Base-by-base conservation (phyloP, 1,140 invertebrate genomes). In the Vollenhovia emeryi region DNA sequence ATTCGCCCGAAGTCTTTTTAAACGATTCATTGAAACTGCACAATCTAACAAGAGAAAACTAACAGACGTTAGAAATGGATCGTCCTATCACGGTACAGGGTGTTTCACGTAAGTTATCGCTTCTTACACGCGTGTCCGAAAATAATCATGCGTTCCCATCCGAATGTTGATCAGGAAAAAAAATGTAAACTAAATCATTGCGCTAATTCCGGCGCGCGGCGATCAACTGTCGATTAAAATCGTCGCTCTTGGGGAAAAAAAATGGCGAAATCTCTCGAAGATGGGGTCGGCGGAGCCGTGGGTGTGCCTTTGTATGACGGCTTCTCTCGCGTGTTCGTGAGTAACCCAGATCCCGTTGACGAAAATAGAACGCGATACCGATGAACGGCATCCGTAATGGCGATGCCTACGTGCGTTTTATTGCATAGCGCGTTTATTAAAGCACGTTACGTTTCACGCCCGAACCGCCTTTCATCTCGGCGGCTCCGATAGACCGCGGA, bases 311-410 rank as follows among this genome's bases (percentile, higher is more conserved):
- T 87, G 62, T 69, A 78, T 75, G 83, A 85, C 73, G 33, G 48
- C 57, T 79, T 76, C 57, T 89, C 36, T 13, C 21, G 21, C 82
- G 40, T 76, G 75, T 90, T 93, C 92, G 60, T 50, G 60, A 90
- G 87, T 94, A 93, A 94, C 92, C 93, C 92, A 94, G 91, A 93
- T 94, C 90, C 87, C 55, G 69, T 88, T 85, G 87, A 91, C 93
- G 55, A 94, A 94, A 94, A 94, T 94, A 94, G 92, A 91, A 87
- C 89, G 84, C 87, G 76, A 89, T 82, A 85, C 66, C 87, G 68
- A 90, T 90, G 89, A 89, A 89, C 83, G 89, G 64, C 30, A 82
- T 82, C 71, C 43, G 79, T 30, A 21, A 48, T 59, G 62, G 79
- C 62, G 57, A 36, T 69, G 69, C 45, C 55, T 82, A 85, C 40